Base-by-base conservation (phyloP, 2,113 vertebrate genomes). In the Callopanchax toddi region DNA sequence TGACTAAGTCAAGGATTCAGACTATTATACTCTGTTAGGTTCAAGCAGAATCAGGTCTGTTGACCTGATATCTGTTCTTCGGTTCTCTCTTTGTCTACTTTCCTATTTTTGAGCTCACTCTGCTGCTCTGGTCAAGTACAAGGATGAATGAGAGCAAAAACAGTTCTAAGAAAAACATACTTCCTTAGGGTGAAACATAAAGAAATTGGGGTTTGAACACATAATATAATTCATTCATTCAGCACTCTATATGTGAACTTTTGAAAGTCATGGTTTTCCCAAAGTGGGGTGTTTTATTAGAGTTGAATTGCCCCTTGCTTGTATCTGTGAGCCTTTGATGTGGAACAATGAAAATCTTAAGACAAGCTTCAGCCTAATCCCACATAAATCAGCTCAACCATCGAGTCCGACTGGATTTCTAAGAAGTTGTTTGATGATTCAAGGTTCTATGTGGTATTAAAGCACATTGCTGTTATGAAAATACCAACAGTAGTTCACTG, bases 241-340 rank as follows among this genome's bases (percentile, higher is more conserved):
- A 36, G 23, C 4, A 23, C 40, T 12, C 40, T 59, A 42, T 58
- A 39, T 69, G 18, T 49, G 50, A 71, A 64, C 36, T 71, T 32
- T 17, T 53, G 15, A 54, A 20, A 0, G 2, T 29, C 43, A 22
- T 46, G 10, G 12, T 34, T 42, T 71, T 7, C 29, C 23, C 3
- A 50, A 15, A 61, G 39, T 73, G 37, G 13, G 57, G 62, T 23
- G 62, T 81, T 76, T 81, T 72, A 82, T 76, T 59, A 78, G 39
- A 25, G 53, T 62, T 76, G 63, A 61, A 25, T 52, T 21, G 37
- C 25, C 43, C 42, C 16, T 39, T 48, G 15, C 57, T 74, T 60
- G 15, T 40, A 62, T 65, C 25, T 67, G 58, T 51, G 17, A 63
- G 36, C 34, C 42, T 78, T 53, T 54, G 42, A 76, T 79, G 42